Base-by-base conservation (phyloP, 2,888 invertebrate species). In the Gari tellinella region DNA sequence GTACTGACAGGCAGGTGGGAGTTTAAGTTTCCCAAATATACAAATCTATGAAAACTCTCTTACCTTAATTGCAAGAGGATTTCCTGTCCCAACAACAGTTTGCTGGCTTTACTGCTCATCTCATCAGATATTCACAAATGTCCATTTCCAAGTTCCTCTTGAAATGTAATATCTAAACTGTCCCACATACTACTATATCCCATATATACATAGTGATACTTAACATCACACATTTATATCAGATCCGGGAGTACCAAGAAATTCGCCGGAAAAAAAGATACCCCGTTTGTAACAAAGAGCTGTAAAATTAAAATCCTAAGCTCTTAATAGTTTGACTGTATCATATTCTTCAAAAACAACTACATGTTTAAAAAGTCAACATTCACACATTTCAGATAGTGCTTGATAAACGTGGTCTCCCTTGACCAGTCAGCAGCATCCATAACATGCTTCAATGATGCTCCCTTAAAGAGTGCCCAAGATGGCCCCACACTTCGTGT, bases 401-500 rank as follows among this genome's bases (percentile, higher is more conserved):
- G 37, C 17, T 21, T 37, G 2, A 53, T 57, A 46, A 65, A 65
- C 5, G 57, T 57, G 26, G 65, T 26, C 49, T 64, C 64, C 26
- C 25, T 43, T 23, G 43, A 43, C 41, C 41, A 64, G 38, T 56
- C 56, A 17, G 64, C 65, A 31, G 65, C 12, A 2, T 65, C 67
- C 21, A 61, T 26, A 21, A 45, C 21, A 14, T 56, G 56, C 21
- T 43, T 26, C 12, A 56, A 25, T 12, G 45, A 43, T 43, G 56
- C 45, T 19, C 45, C 41, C 25, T 43, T 56, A 43, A 43, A 56
- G 5, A 45, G 21, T 8, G 23, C 45, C 41, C 41, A 56, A 1
- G 43, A 56, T 26, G 66, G 40, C 2, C 66, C 66, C 10, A 60
- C 17, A 53, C 60, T 60, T 31, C 66, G n/a, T 17, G 66, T 67